Evolutionary conservation across 2,113 vertebrate species (phyloP).

Genomic region (Ophthalmolycus amberensis): DNA sequence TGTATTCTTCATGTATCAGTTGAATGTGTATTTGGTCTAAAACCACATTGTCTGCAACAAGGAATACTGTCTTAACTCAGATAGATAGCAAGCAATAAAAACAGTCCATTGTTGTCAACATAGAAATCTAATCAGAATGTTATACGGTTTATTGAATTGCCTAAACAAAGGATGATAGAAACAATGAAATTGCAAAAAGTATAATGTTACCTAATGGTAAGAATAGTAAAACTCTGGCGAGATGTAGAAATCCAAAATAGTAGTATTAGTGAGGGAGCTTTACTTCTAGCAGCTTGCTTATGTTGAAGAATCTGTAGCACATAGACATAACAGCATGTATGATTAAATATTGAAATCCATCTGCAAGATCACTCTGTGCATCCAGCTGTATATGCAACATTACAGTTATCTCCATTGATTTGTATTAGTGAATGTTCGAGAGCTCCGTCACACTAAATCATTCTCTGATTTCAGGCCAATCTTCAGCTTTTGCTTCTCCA

Average conservation of each 20-base stretch:
- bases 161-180: not conserved
- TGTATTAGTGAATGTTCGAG: not conserved
- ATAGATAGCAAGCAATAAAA: slow-evolving; percentile 2
- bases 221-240: not conserved
- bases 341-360: not conserved
- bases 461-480: slow-evolving; percentile 64
- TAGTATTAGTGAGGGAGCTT: not conserved
- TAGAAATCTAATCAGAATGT: not conserved
- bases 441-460: slow-evolving; percentile 27
- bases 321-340: not conserved
- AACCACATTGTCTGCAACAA: not conserved
- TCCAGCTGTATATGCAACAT: not conserved
- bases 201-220: not conserved
- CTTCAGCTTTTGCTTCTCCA: slow-evolving; percentile 88
- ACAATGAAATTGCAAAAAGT: not conserved
- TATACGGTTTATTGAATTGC: not conserved
- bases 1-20: not conserved
- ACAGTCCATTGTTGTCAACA: slow-evolving; percentile 4
- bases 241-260: not conserved
- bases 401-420: not conserved
- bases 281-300: not conserved
- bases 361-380: not conserved
- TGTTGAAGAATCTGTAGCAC: not conserved
- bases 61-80: not conserved
- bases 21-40: not conserved